Evolutionary conservation across 2,888 invertebrate genomes (phyloP).

Genomic region (Andrena dorsata): DNA sequence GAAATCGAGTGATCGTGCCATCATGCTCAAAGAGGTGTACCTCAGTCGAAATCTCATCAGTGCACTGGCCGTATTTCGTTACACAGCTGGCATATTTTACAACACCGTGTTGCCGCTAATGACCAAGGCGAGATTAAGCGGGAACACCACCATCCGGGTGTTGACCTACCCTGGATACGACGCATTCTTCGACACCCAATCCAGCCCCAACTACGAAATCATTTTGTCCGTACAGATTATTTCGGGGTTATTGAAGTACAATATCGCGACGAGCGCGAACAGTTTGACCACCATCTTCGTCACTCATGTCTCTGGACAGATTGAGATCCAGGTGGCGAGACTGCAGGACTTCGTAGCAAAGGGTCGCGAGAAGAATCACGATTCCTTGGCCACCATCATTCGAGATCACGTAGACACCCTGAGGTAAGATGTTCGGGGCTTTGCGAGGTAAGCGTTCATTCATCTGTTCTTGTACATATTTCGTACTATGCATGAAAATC

Average conservation of each 20-base stretch:
- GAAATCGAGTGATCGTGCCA: slow-evolving; percentile 36
- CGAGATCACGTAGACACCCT: slow-evolving; percentile 61
- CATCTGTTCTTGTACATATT: slow-evolving; percentile 73
- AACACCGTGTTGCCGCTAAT: slow-evolving; percentile 49
- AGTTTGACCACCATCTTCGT: slow-evolving; percentile 67
- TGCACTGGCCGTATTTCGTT: slow-evolving; percentile 58
- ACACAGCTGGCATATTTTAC: slow-evolving; percentile 57
- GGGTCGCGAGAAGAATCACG: fast-evolving
- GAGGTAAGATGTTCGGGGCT: slow-evolving; percentile 40
- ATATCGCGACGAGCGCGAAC: slow-evolving; percentile 56
- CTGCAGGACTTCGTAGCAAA: slow-evolving; percentile 1
- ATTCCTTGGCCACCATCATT: slow-evolving; percentile 53
- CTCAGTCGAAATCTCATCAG: slow-evolving; percentile 66
- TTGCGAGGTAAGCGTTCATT: not conserved
- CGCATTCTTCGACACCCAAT: slow-evolving; percentile 55
- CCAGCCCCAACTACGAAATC: slow-evolving; percentile 70
- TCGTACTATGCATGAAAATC: slow-evolving; percentile 76
- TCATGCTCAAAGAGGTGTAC: slow-evolving; percentile 68
- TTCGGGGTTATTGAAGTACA: slow-evolving; percentile 51
- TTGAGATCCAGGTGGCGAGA: slow-evolving; percentile 57
- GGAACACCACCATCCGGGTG: slow-evolving; percentile 62
- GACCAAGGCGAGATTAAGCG: not conserved
- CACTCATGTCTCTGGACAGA: slow-evolving; percentile 69
- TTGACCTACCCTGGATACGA: slow-evolving; percentile 69
- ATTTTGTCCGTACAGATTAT: slow-evolving; percentile 58